Evolutionary conservation across 1,140 invertebrate genomes (phyloP), one percentile per base, ranked within the genome.

Genomic region (Nasonia vitripennis): DNA sequence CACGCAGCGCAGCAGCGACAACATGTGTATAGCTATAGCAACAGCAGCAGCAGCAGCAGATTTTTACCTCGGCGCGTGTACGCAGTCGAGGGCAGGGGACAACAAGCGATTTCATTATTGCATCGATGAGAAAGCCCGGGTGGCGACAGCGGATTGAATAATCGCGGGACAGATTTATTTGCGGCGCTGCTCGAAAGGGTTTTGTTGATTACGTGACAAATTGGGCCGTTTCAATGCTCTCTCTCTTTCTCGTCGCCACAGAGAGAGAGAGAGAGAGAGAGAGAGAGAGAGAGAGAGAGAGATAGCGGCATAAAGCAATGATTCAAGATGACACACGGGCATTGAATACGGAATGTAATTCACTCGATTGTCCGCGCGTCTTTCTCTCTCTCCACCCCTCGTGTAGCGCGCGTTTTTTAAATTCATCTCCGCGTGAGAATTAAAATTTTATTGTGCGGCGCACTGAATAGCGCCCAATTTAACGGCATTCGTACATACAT

Each of bases 221-320:
- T 78, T 45, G 75, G 10, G n/a, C n/a, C 45, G 75, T 78, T 48
- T 51, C 75, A 78, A 78, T 78, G 75, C 20, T 10, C n/a, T 23
- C 23, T 41, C 20, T 27, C n/a, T 62, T 5, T 14, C 55, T 62
- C 17, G 17, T 17, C 55, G 1, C 41, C 9, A 77, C 23, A 77
- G 1, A 45, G 1, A 7, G 20, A 14, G 9, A 20, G 27, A 14
- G 9, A 20, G 27, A 27, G 27, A 27, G 27, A 27, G 27, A 27
- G 27, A 27, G 27, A 27, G 27, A 27, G 27, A 27, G 27, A 27
- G 27, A 27, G 1, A 27, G 27, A 27, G 27, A 27, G 27, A 27
- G 27, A 27, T 70, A 34, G 68, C n/a, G 23, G 23, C 27, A 20
- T 70, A 34, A 71, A 71, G 31, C 68, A 10, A 71, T 71, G 68